Percentiles rank a stretch among this genome's conserved stretches.
Conservation (phyloP, 92 coral and sea anemone species). For the Umimayanthus kanabou region DNA sequence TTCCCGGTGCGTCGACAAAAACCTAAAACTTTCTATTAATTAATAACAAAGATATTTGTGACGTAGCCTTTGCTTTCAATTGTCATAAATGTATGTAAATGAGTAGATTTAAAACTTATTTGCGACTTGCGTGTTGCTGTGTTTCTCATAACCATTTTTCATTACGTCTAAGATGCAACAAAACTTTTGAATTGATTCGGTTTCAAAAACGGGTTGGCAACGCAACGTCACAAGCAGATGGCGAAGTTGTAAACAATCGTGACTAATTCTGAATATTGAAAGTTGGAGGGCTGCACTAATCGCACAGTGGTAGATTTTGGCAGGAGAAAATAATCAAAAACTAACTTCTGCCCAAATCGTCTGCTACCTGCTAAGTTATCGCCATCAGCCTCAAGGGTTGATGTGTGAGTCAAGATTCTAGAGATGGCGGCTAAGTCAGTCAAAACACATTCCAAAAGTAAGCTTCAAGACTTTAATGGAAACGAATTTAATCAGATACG, state of each 20-base stretch:
- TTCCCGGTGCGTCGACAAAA: background rate
- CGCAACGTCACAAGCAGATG: slow-evolving; percentile 3
- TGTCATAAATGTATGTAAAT: background rate
- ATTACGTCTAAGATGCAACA: background rate
- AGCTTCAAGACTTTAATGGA: slow-evolving; percentile 43
- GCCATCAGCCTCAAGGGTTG: background rate
- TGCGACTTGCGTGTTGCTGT: background rate
- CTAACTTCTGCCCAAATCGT: slow-evolving; percentile 7
- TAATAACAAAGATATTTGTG: background rate
- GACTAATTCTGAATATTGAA: background rate
- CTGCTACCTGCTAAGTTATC: slow-evolving; percentile 15
- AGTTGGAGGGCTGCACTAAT: slow-evolving; percentile 2
- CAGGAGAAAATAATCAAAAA: slow-evolving; percentile 28
- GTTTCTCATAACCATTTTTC: background rate
- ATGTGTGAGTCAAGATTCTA: background rate
- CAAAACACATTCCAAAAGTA: background rate
- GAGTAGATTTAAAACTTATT: background rate
- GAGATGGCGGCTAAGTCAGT: background rate
- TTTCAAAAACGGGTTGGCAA: background rate
- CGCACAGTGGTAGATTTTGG: slow-evolving; percentile 33
- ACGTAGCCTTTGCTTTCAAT: background rate
- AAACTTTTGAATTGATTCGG: background rate
- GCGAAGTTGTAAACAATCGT: slow-evolving; percentile 9
- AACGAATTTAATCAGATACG: slow-evolving; percentile 15
- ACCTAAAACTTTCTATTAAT: background rate